Evolutionary conservation across 2,888 invertebrate species (phyloP).

Genomic region (Thumatha senex): DNA sequence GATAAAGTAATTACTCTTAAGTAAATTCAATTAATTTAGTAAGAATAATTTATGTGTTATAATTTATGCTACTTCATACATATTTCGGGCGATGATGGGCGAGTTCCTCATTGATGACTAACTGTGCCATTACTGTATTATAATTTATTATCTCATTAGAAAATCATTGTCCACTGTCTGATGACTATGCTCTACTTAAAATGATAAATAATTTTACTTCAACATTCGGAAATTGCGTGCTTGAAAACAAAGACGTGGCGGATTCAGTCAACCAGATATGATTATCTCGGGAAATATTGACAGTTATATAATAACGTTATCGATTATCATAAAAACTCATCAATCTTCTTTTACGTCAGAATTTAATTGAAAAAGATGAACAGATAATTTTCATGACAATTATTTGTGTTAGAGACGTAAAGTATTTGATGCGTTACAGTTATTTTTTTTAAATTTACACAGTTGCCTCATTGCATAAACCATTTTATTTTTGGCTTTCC

Average conservation of each 20-base stretch:
- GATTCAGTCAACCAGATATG: slow-evolving; percentile 1
- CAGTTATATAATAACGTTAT: slow-evolving; percentile 31
- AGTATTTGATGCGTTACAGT: not conserved
- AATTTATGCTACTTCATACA: not conserved
- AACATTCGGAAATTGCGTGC: not conserved
- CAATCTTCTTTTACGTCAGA: slow-evolving; percentile 3
- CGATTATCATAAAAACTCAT: no score
- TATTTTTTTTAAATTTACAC: not conserved
- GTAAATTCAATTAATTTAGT: not conserved
- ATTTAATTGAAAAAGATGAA: not conserved
- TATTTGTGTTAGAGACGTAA: not conserved
- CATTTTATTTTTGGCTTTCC: no score
- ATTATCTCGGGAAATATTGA: slow-evolving; percentile 8
- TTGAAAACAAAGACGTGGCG: not conserved
- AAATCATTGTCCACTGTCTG: not conserved
- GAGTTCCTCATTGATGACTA: not conserved
- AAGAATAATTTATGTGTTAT: no score
- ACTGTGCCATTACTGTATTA: not conserved
- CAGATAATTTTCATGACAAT: not conserved
- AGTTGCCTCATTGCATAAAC: no score
- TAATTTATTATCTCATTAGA: not conserved
- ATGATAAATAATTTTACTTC: not conserved
- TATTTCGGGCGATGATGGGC: not conserved
- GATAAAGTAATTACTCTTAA: no score
- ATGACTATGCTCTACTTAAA: not conserved